A percentile compares a stretch with the other conserved stretches of the same genome.
Evolutionary conservation across 2,888 invertebrate species (phyloP).

Genomic region (Pheosia gnoma): DNA sequence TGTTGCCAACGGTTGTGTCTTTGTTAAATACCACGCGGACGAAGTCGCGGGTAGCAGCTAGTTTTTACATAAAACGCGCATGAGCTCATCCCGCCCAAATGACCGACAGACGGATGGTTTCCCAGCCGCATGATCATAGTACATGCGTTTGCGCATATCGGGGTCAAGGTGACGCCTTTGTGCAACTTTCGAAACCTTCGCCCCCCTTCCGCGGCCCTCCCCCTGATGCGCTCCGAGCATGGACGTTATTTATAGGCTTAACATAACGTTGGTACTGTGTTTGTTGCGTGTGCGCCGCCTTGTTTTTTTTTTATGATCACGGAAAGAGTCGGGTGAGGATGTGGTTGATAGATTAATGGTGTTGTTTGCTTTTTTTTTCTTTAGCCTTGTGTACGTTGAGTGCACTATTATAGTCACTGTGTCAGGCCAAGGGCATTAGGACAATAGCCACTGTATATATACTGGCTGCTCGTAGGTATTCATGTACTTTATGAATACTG

Average conservation of each 20-base stretch:
- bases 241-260: conserved; percentile 48
- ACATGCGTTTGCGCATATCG: conserved; percentile 44
- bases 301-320: conserved; percentile 39
- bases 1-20: too few species aligned
- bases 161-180: conserved; percentile 71
- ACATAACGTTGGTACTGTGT: conserved; percentile 21
- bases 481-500: too few species aligned
- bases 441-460: too few species aligned
- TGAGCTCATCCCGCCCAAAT: conserved; percentile 4
- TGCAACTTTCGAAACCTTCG: conserved; percentile 72
- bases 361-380: not conserved
- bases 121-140: conserved; percentile 5
- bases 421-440: too few species aligned
- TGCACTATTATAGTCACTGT: too few species aligned
- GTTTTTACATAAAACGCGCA: not conserved
- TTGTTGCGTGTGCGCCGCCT: conserved; percentile 9
- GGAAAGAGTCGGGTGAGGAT: conserved; percentile 37
- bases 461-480: too few species aligned
- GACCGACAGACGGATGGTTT: not conserved
- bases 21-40: too few species aligned
- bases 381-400: not conserved
- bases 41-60: too few species aligned
- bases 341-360: conserved; percentile 16
- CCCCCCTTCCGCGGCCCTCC: conserved; percentile 28
- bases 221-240: conserved; percentile 33